Evolutionary conservation across 2,888 invertebrate genomes (phyloP).

Genomic region (Peribatodes rhomboidaria): DNA sequence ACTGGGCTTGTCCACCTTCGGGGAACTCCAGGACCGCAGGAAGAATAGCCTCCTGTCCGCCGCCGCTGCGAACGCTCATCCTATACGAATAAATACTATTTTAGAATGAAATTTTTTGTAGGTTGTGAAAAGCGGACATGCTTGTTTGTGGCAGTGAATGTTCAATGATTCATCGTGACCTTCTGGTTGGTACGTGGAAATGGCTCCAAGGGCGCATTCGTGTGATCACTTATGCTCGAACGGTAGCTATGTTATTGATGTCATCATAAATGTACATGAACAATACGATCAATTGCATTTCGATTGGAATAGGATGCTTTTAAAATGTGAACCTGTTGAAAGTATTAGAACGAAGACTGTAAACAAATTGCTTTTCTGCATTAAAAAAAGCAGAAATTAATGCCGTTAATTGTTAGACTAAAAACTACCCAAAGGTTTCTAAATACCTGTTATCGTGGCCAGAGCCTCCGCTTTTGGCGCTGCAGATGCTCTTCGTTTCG

Average conservation of each 20-base stretch:
- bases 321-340: not conserved
- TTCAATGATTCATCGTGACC: not conserved
- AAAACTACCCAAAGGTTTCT: conserved; percentile 29
- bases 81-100: conserved; percentile 46
- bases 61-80: conserved; percentile 67
- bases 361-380: conserved; percentile 1
- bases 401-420: conserved; percentile 4
- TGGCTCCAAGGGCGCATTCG: not conserved
- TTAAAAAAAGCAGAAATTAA: conserved; percentile 7
- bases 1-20: conserved; percentile 97
- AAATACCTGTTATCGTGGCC: conserved; percentile 92
- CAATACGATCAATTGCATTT: not conserved
- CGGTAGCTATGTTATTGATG: not conserved
- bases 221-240: not conserved
- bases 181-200: not conserved
- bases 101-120: not conserved
- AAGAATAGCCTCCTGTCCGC: conserved; percentile 95
- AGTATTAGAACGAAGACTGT: not conserved
- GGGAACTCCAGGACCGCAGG: conserved; percentile 98
- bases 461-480: conserved; percentile 92
- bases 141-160: not conserved
- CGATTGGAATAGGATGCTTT: not conserved
- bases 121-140: conserved; percentile 8
- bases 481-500: conserved; percentile 96
- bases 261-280: not conserved